Percentiles rank a stretch among this genome's conserved stretches.
Evolutionary conservation across 2,113 vertebrate genomes (phyloP).

Genomic region (Capra hircus): DNA sequence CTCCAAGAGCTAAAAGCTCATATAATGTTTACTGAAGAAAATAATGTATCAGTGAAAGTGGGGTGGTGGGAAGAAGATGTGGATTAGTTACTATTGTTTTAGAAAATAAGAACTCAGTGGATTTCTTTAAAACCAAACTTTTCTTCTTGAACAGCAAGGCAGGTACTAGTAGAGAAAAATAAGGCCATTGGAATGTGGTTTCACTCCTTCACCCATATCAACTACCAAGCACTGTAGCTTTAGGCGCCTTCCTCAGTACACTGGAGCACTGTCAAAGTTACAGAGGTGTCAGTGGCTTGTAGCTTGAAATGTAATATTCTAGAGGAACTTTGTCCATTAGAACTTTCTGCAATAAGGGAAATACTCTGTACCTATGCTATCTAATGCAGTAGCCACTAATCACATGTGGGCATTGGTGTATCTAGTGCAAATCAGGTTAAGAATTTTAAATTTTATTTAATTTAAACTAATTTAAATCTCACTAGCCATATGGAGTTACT

Average conservation of each 20-base stretch:
- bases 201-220: not conserved
- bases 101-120: slow-evolving; percentile 77
- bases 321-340: not conserved
- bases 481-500: not conserved
- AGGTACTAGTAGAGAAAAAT: not conserved
- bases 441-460: not conserved
- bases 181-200: not conserved
- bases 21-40: slow-evolving; percentile 71
- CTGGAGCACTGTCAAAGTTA: not conserved
- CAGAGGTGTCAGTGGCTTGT: not conserved
- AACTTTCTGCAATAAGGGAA: not conserved
- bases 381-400: not conserved
- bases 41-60: slow-evolving; percentile 72
- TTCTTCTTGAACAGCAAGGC: slow-evolving; percentile 71
- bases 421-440: not conserved
- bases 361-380: not conserved
- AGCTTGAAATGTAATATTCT: not conserved
- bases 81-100: slow-evolving; percentile 72
- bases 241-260: not conserved
- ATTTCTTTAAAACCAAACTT: slow-evolving; percentile 70
- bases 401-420: not conserved
- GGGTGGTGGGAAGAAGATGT: slow-evolving; percentile 50
- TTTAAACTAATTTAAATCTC: slow-evolving; percentile 10
- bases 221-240: not conserved
- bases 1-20: slow-evolving; percentile 52